A percentile compares a stretch with the other conserved stretches of the same genome.
Evolutionary conservation across 2,113 vertebrate genomes (phyloP).

Genomic region (Spea multiplicata): DNA sequence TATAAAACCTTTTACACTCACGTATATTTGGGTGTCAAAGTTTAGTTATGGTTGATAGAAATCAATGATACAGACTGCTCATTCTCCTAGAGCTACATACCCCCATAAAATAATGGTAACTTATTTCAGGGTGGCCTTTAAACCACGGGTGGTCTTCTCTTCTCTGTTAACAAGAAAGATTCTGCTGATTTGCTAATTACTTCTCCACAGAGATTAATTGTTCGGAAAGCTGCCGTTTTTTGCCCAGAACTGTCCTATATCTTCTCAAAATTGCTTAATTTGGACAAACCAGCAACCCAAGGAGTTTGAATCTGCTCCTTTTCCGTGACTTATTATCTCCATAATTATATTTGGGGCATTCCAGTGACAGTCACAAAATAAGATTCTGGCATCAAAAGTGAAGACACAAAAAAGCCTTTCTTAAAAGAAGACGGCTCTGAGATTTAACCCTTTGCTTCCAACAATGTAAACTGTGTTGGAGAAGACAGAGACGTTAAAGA

Average conservation of each 20-base stretch:
- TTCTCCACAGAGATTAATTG: conserved; percentile 53
- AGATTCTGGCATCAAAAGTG: conserved; percentile 59
- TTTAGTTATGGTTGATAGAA: too few relatives aligned
- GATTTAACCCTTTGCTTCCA: neutral
- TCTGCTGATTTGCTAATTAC: conserved; percentile 49
- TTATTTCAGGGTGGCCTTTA: conserved; percentile 24
- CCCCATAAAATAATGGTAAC: too few relatives aligned
- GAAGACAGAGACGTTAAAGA: neutral
- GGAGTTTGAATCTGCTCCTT: conserved; percentile 47
- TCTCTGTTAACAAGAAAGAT: conserved; percentile 34
- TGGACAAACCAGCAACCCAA: conserved; percentile 49
- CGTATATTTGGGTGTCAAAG: too few relatives aligned
- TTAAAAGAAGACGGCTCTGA: conserved; percentile 5
- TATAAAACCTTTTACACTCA: too few relatives aligned
- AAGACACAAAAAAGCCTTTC: conserved; percentile 15
- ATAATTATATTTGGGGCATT: conserved; percentile 67
- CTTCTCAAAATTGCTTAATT: conserved; percentile 50
- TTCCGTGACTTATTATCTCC: conserved; percentile 54
- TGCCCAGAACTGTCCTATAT: conserved; percentile 33
- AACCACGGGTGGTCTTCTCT: conserved; percentile 26
- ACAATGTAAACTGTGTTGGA: neutral
- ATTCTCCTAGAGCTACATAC: too few relatives aligned
- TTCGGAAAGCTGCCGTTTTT: conserved; percentile 38
- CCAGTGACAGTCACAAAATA: conserved; percentile 56
- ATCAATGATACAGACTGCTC: too few relatives aligned